Evolutionary conservation across 1,140 invertebrate species (phyloP), one percentile per base, ranked within the genome.

Genomic region (Phymastichus coffea): DNA sequence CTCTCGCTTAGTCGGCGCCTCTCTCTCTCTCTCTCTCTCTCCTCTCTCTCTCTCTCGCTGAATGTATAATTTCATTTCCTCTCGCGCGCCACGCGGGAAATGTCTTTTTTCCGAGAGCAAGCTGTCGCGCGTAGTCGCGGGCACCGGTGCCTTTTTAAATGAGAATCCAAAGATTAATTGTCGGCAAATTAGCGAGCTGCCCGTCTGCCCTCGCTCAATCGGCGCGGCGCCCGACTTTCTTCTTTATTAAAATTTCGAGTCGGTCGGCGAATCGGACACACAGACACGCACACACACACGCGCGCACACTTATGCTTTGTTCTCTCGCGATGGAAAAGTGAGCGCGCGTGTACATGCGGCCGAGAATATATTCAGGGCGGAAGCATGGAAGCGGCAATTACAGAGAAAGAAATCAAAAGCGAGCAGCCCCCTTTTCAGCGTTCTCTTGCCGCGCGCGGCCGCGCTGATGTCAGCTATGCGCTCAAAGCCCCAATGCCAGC

Each of bases 31-130:
- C 33, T 38, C 52, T 38, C 52, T 19, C 51, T 12, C 47, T 9
- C 26, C 20, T 25, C 35, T 6, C 17, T 28, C 40, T 44, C 44
- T 46, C 57, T 53, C 41, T 12, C 20, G 65, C 61, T 65, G 70
- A 72, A 73, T 73, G 67, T 72, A 72, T 74, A 74, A 68, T 70
- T 70, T 70, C 65, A 70, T 70, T 68, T 54, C 30, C 57, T 37
- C 25, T 41, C 41, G 38, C 48, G 44, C 14, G 30, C 17, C 4
- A 8, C n/a, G 35, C 35, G 43, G 28, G 20, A 25, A 22, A 38
- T 23, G 44, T 22, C 46, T 57, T 57, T 41, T 49, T 33, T 28
- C 19, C 1, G n/a, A n/a, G n/a, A n/a, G n/a, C n/a, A n/a, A n/a
- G n/a, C n/a, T n/a, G 20, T 9, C 49, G 2, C 23, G n/a, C 2